phyloP scores from a whole-genome alignment of 1,140 invertebrate species.

The Neocloeon triangulifer region DNA sequence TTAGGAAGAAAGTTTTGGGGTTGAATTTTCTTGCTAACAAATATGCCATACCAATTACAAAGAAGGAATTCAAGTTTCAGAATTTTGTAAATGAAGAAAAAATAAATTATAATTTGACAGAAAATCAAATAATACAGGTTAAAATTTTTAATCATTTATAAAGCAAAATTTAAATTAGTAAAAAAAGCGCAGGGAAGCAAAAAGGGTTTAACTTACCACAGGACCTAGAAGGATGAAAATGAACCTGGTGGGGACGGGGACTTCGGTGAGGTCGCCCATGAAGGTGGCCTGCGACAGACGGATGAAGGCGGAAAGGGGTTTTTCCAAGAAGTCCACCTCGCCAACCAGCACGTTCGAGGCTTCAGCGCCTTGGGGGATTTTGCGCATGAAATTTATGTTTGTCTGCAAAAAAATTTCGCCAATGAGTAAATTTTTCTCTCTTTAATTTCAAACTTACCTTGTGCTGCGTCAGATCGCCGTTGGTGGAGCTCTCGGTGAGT shows the following conservation, averaged over 20 bases:
- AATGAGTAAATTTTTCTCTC: not conserved
- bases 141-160: too few species aligned
- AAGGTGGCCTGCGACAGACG: conserved; percentile 70
- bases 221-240: conserved; percentile 88
- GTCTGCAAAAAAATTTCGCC: conserved; percentile 23
- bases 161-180: too few species aligned
- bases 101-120: too few species aligned
- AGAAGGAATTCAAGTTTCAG: too few species aligned
- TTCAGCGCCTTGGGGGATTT: conserved; percentile 91
- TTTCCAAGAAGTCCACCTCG: conserved; percentile 88
- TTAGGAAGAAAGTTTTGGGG: too few species aligned
- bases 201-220: conserved; percentile 38
- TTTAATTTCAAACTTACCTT: conserved; percentile 11
- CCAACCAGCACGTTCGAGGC: conserved; percentile 95
- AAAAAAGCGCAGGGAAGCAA: too few species aligned
- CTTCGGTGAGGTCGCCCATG: conserved; percentile 89
- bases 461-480: conserved; percentile 29
- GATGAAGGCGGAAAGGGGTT: conserved; percentile 79
- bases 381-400: conserved; percentile 88
- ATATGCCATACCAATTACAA: too few species aligned
- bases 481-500: conserved; percentile 18
- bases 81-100: too few species aligned
- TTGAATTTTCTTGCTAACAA: too few species aligned
- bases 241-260: conserved; percentile 89
- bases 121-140: too few species aligned